A percentile compares a stretch with the other conserved stretches of the same genome.
Conservation (phyloP, 2,113 vertebrate genomes). For the Clarias macrocephalus region DNA sequence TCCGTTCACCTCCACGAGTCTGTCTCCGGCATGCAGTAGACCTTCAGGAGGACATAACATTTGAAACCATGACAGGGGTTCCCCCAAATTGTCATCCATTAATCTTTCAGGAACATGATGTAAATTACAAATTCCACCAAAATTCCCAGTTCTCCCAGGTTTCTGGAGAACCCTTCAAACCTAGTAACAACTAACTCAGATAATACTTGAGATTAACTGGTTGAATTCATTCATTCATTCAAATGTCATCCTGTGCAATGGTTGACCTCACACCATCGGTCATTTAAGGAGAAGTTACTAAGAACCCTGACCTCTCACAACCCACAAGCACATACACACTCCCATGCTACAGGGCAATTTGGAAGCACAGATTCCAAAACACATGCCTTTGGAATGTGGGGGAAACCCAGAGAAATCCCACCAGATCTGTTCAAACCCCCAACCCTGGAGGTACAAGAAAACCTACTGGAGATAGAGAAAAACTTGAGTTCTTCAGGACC, state of each 20-base stretch:
- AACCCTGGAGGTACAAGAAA: too few species aligned
- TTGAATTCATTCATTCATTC: background rate
- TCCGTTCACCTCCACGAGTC: slow-evolving; percentile 92
- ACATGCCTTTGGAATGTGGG: too few species aligned
- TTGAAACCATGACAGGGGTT: background rate
- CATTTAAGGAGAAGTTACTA: too few species aligned
- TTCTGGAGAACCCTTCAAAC: background rate
- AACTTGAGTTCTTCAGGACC: background rate
- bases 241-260: too few species aligned
- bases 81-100: background rate
- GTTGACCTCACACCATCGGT: too few species aligned
- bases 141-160: background rate
- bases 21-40: slow-evolving; percentile 90
- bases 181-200: too few species aligned
- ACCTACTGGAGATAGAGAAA: background rate
- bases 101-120: background rate
- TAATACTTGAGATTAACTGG: background rate
- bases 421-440: too few species aligned
- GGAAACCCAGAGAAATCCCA: too few species aligned
- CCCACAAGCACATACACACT: too few species aligned
- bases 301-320: too few species aligned
- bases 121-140: background rate
- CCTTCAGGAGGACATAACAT: slow-evolving; percentile 65
- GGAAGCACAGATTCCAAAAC: too few species aligned
- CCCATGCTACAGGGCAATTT: too few species aligned